Percentiles rank a stretch among this genome's conserved stretches.
phyloP scores from a whole-genome alignment of 1,140 invertebrate genomes.

The Drosophila teissieri region DNA sequence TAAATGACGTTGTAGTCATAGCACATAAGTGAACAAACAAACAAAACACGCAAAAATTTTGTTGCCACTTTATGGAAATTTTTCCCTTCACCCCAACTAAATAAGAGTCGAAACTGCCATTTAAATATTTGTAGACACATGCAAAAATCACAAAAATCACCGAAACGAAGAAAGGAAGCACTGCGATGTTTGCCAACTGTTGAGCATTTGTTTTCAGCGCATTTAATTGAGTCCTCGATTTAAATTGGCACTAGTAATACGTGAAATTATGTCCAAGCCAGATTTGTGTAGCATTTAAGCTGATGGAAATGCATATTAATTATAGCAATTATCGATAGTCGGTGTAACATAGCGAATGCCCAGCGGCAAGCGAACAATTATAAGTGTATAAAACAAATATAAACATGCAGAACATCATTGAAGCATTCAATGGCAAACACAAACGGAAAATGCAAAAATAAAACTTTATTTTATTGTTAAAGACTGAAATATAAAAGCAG shows the following conservation, averaged over 20 bases:
- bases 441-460: constrained; percentile 68
- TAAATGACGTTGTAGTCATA: constrained; percentile 82
- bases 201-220: constrained; percentile 58
- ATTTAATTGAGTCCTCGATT: constrained; percentile 59
- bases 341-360: constrained; percentile 63
- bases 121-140: constrained; percentile 55
- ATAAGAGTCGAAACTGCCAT: constrained; percentile 67
- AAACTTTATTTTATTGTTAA: constrained; percentile 82
- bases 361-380: constrained; percentile 59
- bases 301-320: constrained; percentile 62
- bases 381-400: constrained; percentile 65
- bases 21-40: constrained; percentile 62
- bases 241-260: constrained; percentile 31
- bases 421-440: constrained; percentile 30
- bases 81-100: constrained; percentile 21
- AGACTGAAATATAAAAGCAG: constrained; percentile 53
- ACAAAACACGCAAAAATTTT: constrained; percentile 36
- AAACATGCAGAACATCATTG: constrained; percentile 19
- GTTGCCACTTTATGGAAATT: constrained; percentile 49
- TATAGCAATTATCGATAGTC: constrained; percentile 57
- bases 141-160: constrained; percentile 9
- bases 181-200: constrained; percentile 23
- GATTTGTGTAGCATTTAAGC: constrained; percentile 66
- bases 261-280: constrained; percentile 47
- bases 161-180: constrained; percentile 1